Base-by-base conservation (phyloP, 2,113 vertebrate species). In the Oostethus manadensis region DNA sequence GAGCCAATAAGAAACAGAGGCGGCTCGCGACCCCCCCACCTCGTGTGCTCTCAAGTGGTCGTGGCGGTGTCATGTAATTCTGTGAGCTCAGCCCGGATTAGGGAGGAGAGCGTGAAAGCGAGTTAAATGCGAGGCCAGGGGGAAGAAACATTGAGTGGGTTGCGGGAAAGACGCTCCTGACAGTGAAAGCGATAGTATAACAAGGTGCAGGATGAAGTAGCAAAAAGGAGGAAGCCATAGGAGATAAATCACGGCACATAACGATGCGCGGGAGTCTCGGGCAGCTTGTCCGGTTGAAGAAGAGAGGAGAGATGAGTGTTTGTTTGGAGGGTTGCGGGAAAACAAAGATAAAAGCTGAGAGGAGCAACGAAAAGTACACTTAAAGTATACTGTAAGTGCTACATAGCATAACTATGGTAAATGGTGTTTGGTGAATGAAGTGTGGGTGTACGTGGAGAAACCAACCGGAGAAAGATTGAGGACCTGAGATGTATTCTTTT, bases 191-290 rank as follows among this genome's bases (percentile, higher is more conserved):
- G 66, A 68, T 33, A 44, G 21, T 22, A 29, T 33, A 45, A n/a
- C 17, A 58, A 50, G 29, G 42, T 51, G 29, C 42, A 64, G 55
- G 22, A 14, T 22, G 56, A 58, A 51, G 35, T 10, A 42, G 60
- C 29, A 8, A 20, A 43, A 13, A 29, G 66, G 10, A 10, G 46
- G 38, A 11, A 45, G 38, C 70, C 56, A 70, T 50, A 70, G 59
- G 66, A 75, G 50, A 29, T 22, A 60, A 60, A n/a, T 69, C 65
- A 76, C 17, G 50, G 68, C 58, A 66, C 49, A 21, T 66, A 71
- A 68, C 66, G 70, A 70, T 53, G 38, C 54, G 13, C 13, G 29
- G 58, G 63, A 47, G 11, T 57, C 58, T 73, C 66, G 45, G 70
- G 70, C 60, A 55, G 60, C 44, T 51, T 74, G 78, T 53, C 56